Base-by-base conservation (phyloP, 1,140 invertebrate genomes). In the Nylanderia fulva region DNA sequence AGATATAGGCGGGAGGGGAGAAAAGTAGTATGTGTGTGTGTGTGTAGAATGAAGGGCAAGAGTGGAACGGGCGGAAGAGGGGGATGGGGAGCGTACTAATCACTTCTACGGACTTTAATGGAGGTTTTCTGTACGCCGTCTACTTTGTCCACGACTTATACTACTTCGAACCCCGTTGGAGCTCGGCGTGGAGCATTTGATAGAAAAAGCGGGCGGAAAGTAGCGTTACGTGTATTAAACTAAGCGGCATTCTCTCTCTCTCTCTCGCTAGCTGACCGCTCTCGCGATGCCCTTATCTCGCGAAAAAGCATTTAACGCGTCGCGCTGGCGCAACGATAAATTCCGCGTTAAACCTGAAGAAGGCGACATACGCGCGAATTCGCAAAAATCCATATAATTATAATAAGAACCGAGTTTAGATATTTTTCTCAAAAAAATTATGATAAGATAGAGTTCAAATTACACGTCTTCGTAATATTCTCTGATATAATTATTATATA, bases 91-190 rank as follows among this genome's bases (percentile, higher is more conserved):
- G 91, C 92, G 93, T 93, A 94, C 94, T 95, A 95, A 95, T 95
- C 94, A 94, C 94, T 95, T 95, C 92, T 93, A 93, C 93, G 92
- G 94, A 95, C 93, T 94, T 94, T 95, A 95, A 94, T 95, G 94
- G 94, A 94, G 94, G 92, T 95, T 94, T 95, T 94, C 94, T 95
- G 94, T 95, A 94, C 93, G 89, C 92, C 92, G 94, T 94, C 94
- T 94, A 94, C 93, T 94, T 93, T 93, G 93, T 94, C 93, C 93
- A 94, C 92, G 92, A 94, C 94, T 94, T 94, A 94, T 94, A 94
- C 93, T 91, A 93, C 93, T 93, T 83, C 88, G 87, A 88, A 86
- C 76, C 77, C 87, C 56, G 72, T 86, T 86, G 90, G 90, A 91
- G 92, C 77, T 58, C 77, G 77, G 48, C 66, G 91, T 88, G 85